Conservation (phyloP, 2,888 invertebrate species). For the Rhagium mordax region DNA sequence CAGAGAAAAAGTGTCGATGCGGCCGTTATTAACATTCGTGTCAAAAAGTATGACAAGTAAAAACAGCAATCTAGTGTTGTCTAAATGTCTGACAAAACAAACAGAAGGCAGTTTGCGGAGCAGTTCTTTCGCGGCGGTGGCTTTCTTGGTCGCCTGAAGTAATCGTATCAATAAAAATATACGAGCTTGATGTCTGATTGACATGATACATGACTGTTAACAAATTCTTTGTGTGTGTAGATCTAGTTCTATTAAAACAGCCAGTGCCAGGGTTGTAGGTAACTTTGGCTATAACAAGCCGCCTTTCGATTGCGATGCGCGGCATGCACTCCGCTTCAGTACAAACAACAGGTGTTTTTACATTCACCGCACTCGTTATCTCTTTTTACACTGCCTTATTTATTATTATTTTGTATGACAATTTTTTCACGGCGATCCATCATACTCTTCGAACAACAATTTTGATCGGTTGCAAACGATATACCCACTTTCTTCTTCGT, state of each 20-base stretch:
- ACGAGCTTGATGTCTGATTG: conserved; percentile 58
- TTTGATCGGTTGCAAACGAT: conserved; percentile 22
- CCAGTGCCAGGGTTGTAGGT: conserved; percentile 55
- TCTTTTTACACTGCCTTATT: conserved; percentile 59
- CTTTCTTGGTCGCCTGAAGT: conserved; percentile 27
- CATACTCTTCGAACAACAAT: conserved; percentile 42
- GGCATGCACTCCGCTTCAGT: conserved; percentile 56
- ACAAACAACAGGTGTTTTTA: conserved; percentile 64
- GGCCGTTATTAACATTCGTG: conserved; percentile 55
- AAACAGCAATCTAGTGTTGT: conserved; percentile 44
- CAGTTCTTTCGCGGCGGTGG: conserved; percentile 34
- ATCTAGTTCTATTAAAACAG: conserved; percentile 62
- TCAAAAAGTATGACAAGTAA: conserved; percentile 56
- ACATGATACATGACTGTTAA: conserved; percentile 63
- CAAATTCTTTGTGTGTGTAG: conserved; percentile 62
- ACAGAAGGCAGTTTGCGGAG: not conserved
- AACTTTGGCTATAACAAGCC: conserved; percentile 61
- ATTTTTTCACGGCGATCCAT: conserved; percentile 59
- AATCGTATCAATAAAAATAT: conserved; percentile 50
- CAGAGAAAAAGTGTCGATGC: conserved; percentile 49
- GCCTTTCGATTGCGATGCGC: conserved; percentile 61
- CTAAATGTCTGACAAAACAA: conserved; percentile 25
- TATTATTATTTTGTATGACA: conserved; percentile 62
- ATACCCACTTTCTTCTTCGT: conserved; percentile 1
- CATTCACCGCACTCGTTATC: conserved; percentile 60